Base-by-base conservation (phyloP, 2,888 invertebrate genomes). In the Callyntrura sp. region DNA sequence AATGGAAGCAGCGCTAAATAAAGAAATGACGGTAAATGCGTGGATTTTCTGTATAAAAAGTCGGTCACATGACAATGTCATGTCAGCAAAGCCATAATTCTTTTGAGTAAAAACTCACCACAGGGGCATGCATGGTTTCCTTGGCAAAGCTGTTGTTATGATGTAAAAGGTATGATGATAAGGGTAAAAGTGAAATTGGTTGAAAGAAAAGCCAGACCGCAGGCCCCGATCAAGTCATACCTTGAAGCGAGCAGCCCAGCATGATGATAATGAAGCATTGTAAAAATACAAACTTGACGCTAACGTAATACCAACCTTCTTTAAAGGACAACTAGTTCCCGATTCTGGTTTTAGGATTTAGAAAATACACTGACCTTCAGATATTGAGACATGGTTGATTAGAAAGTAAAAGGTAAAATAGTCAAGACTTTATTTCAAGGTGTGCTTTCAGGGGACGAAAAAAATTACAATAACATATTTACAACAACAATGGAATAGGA, bases 361-460 rank as follows among this genome's bases (percentile, higher is more conserved):
- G 65, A 51, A 83, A 83, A 83, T 51, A 68, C 25, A 5, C 25
- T 81, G 87, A 51, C 87, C 68, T 79, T 68, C 87, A 87, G 28
- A 79, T 23, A 48, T 57, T 17, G 45, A 45, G 20, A 55, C 25
- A 76, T 55, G 51, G 48, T 79, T 88, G 48, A 78, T 78, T 79
- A 60, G 85, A 90, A 90, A 90, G 90, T 90, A 90, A 90, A 90
- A 90, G 90, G 90, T 90, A 86, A 70, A 89, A 76, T 28, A 62
- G 62, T 25, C 81, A 62, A 28, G 48, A 83, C 25, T 76, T 78
- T 23, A 48, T 82, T 83, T 88, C 83, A 88, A 88, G 88, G 88
- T 83, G 43, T 65, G 76, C 62, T 45, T 73, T 70, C 84, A 73
- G 51, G 79, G 79, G 60, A 79, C 60, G 23, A 62, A 62, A 65